These are phyloP conservation scores for Malurus splendens DNA, from an alignment of 2,797 vertebrate species.

Conservation along the genomic window DNA sequence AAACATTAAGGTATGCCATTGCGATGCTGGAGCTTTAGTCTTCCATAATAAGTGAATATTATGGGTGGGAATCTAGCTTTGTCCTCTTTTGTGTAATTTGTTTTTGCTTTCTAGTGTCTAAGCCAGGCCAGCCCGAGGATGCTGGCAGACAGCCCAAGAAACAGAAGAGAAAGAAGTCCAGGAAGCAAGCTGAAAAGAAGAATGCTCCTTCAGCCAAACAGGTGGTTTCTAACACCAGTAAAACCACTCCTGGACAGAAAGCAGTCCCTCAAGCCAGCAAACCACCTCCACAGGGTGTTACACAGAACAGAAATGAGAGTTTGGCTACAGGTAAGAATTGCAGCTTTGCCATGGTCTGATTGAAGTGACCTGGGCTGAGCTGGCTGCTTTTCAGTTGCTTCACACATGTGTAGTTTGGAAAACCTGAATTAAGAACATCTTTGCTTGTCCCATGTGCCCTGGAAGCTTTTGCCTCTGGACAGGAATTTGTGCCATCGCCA, in stretches of 20 bases:
- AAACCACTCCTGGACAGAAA: not conserved
- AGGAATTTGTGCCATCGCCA: not conserved
- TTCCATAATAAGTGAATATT: not conserved
- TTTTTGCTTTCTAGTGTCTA: conserved; percentile 63
- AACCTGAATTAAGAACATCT: not conserved
- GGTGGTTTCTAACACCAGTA: not conserved
- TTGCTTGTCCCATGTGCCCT: not conserved
- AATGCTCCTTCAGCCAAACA: conserved; percentile 21
- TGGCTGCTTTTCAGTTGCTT: not conserved
- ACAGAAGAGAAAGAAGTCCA: conserved; percentile 72
- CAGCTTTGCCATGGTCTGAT: fast-evolving
- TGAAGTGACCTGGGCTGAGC: not conserved
- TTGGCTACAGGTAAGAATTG: conserved; percentile 15
- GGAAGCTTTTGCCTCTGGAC: not conserved
- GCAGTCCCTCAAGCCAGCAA: not conserved
- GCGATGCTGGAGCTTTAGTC: not conserved
- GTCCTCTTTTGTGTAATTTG: not conserved
- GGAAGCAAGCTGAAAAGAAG: not conserved
- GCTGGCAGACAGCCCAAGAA: conserved; percentile 66
- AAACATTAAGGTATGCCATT: fast-evolving
- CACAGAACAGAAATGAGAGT: not conserved
- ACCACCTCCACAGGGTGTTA: not conserved
- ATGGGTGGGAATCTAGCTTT: fast-evolving
- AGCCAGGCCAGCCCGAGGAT: conserved; percentile 54
- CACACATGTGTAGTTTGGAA: fast-evolving